phyloP scores from a whole-genome alignment of 2,797 vertebrate genomes.

The Tapirus indicus region DNA sequence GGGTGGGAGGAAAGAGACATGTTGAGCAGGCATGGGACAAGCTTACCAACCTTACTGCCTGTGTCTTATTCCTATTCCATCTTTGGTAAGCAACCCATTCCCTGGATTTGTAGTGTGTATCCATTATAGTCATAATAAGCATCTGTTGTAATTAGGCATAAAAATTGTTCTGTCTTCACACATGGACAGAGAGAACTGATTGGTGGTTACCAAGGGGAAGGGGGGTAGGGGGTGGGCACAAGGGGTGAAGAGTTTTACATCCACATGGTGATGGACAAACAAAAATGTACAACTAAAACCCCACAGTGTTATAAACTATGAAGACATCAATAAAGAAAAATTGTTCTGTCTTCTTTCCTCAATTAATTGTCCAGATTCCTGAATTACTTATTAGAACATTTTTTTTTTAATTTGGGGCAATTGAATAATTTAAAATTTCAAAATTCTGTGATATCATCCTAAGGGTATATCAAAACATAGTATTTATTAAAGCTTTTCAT shows the following conservation, averaged over 20 bases:
- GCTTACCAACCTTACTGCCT: background rate
- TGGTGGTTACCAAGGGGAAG: too few species aligned
- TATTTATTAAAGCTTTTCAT: background rate
- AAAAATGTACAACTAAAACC: too few species aligned
- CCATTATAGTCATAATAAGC: background rate
- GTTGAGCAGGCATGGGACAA: too few species aligned
- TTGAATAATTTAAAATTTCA: background rate
- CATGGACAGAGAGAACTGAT: too few species aligned
- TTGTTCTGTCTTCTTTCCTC: background rate
- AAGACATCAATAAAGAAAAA: too few species aligned
- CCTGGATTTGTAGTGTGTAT: background rate
- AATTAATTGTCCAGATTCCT: background rate
- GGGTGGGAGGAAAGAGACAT: background rate
- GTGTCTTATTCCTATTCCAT: background rate
- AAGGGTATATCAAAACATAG: background rate
- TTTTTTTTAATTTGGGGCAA: background rate
- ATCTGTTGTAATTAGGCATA: background rate
- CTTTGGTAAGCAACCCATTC: background rate
- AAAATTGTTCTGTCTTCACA: background rate
- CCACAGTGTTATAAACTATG: too few species aligned
- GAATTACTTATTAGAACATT: background rate
- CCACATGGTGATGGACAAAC: too few species aligned
- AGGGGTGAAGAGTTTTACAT: too few species aligned
- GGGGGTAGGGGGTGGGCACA: too few species aligned
- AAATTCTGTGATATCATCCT: background rate